Base-by-base conservation (phyloP, 2,113 vertebrate genomes). In the Lonchura striata region DNA sequence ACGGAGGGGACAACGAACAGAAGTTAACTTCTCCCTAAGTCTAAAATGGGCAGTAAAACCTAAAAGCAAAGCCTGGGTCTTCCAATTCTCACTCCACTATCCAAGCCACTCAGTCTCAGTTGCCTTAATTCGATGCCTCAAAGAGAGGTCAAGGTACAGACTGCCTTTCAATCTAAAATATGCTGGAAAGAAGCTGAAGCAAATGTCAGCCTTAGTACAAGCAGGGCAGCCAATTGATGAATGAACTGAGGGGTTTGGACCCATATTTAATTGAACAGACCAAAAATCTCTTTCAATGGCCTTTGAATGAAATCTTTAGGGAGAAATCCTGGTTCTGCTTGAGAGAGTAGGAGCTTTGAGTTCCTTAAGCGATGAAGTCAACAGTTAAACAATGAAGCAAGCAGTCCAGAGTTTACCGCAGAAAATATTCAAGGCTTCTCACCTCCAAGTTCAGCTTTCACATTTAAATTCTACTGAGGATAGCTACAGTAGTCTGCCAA, bases 361-460 rank as follows among this genome's bases (percentile, higher is more conserved):
- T 39, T 95, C 84, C n/a, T 95, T 64, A 70, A 95, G 39, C 64
- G 25, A 74, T 25, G 66, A 92, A 95, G 94, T 92, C 76, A 94
- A 88, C 59, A 49, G 79, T 77, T 88, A 71, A 87, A 61, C 74
- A 91, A 87, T 41, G 82, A 93, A 93, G 78, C 41, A 63, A 89
- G 57, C 35, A 56, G 35, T 64, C 68, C 85, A 88, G 64, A 93
- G 42, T 76, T 94, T 64, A 94, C 88, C 7, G 0, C 72, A 84
- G 65, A 91, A 96, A 79, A 94, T 35, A 92, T 53, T 88, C 76
- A 71, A 56, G 64, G 71, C 56, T 86, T 95, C 87, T 93, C 93
- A 94, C 85, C 94, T 91, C 85, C 64, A 85, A 90, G 82, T 87
- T 95, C 90, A 95, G 70, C 93, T 86, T 94, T 93, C 78, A 79